Evolutionary conservation across 2,113 vertebrate genomes (phyloP).

Genomic region (Lamprologus tigripictilis): DNA sequence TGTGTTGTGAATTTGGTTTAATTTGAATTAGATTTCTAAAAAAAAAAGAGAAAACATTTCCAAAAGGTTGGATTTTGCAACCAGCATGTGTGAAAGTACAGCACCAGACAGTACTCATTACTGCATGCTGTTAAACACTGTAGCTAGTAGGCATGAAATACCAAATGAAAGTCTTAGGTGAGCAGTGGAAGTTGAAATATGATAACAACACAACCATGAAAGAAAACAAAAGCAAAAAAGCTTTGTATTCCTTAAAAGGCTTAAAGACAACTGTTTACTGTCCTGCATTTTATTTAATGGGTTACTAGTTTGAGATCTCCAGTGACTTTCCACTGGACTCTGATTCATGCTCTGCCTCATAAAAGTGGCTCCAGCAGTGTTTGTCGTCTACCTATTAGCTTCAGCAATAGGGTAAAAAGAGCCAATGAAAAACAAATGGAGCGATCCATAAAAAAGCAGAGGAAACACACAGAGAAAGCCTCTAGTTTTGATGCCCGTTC

Average conservation of each 20-base stretch:
- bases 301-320: neutral
- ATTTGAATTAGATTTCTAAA: neutral
- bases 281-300: neutral
- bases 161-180: neutral
- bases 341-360: neutral
- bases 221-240: neutral
- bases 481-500: neutral
- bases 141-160: neutral
- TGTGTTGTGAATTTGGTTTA: neutral
- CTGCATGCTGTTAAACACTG: neutral
- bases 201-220: neutral
- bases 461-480: neutral
- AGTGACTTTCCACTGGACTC: neutral
- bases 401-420: neutral
- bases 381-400: neutral
- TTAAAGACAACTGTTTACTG: neutral
- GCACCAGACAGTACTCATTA: neutral
- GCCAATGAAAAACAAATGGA: neutral
- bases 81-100: neutral
- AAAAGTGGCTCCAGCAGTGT: neutral
- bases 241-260: neutral
- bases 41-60: rapidly evolving
- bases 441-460: neutral
- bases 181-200: neutral
- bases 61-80: neutral